Percentiles rank a stretch among this genome's conserved stretches.
Evolutionary conservation across 2,797 vertebrate species (phyloP).

Genomic region (Parotocinclus haroldoi): DNA sequence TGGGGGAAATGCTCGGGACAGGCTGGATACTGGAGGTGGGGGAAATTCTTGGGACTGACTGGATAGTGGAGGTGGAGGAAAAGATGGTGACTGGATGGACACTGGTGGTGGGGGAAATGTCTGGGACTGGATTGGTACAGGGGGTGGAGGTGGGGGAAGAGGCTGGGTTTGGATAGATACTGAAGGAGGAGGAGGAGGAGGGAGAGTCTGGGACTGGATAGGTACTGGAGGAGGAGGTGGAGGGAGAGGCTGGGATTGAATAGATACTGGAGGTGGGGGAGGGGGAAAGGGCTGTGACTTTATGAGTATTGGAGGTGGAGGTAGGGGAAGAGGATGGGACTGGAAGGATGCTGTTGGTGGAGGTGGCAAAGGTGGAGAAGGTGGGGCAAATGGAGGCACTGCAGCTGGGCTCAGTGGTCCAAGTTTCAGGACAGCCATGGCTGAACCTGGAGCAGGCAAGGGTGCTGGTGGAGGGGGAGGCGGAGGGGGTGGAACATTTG

Average conservation of each 20-base stretch:
- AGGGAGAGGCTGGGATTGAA: conserved; percentile 46
- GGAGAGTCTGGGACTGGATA: conserved; percentile 28
- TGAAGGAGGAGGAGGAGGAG: conserved; percentile 20
- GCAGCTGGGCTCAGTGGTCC: conserved; percentile 62
- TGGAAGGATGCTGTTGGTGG: conserved; percentile 17
- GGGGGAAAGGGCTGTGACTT: conserved; percentile 26
- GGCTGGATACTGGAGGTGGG: too few relatives aligned
- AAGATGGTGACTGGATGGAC: conserved; percentile 29
- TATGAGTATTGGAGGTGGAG: conserved; percentile 25
- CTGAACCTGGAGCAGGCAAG: conserved; percentile 79
- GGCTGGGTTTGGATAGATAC: neutral
- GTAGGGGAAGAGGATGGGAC: conserved; percentile 24
- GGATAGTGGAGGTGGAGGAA: conserved; percentile 11
- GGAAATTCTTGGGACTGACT: neutral
- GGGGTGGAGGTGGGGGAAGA: conserved; percentile 13
- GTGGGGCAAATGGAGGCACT: conserved; percentile 51
- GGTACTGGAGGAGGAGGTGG: conserved; percentile 45
- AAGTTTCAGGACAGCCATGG: conserved; percentile 81
- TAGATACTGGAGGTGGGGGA: conserved; percentile 17
- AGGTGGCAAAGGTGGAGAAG: conserved; percentile 44
- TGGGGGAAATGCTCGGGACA: conserved; percentile 25
- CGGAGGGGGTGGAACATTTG: conserved; percentile 77
- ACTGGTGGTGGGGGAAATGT: conserved; percentile 51
- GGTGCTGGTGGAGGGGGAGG: conserved; percentile 74
- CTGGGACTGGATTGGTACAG: conserved; percentile 24